Conservation (phyloP, 2,888 invertebrate species). For the Ypsolopha sequella region DNA sequence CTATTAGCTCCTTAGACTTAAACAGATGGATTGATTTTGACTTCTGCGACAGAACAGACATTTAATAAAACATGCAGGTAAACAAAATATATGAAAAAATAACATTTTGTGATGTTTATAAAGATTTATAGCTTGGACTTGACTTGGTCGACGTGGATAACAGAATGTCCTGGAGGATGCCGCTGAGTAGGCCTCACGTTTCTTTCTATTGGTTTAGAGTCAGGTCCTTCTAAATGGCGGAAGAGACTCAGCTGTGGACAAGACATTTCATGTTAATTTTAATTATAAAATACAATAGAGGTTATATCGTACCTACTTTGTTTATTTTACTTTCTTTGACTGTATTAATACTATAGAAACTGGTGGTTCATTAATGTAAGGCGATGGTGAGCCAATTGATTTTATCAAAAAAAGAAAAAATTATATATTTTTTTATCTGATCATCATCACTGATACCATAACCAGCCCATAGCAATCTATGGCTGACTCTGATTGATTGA, state of each 20-base stretch:
- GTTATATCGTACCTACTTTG: too few species aligned
- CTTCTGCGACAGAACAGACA: slow-evolving; percentile 24
- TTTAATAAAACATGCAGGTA: not conserved
- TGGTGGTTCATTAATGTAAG: too few species aligned
- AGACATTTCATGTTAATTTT: not conserved
- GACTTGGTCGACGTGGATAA: slow-evolving; percentile 57
- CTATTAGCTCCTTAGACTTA: slow-evolving; percentile 49
- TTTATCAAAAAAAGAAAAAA: too few species aligned
- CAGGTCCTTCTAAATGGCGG: slow-evolving; percentile 47
- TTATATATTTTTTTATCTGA: too few species aligned
- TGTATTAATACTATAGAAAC: too few species aligned
- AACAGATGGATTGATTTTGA: slow-evolving; percentile 55
- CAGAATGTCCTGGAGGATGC: slow-evolving; percentile 60
- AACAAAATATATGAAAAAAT: not conserved
- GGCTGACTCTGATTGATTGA: too few species aligned
- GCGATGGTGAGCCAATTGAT: too few species aligned
- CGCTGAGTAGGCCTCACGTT: slow-evolving; percentile 59
- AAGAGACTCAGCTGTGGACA: slow-evolving; percentile 44
- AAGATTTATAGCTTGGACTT: slow-evolving; percentile 43
- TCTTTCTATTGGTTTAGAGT: slow-evolving; percentile 52
- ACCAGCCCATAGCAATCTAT: too few species aligned
- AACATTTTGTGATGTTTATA: not conserved
- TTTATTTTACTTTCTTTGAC: too few species aligned
- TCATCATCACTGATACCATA: too few species aligned
- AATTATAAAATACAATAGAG: too few species aligned